Evolutionary conservation across 2,888 invertebrate genomes (phyloP), one percentile per base, ranked within the genome.

Genomic region (Orgyia antiqua): DNA sequence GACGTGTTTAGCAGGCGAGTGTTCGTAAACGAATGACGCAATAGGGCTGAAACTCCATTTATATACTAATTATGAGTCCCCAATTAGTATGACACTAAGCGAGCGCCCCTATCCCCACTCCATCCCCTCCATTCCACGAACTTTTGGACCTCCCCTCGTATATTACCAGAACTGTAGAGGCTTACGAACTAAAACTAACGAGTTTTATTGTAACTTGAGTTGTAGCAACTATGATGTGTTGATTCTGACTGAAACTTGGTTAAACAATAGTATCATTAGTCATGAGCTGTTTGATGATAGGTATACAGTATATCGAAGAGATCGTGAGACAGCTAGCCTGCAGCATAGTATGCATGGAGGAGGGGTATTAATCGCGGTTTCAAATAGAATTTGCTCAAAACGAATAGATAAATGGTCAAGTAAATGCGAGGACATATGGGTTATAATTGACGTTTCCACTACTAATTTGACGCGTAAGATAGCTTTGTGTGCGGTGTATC

Each of bases 81-180:
- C n/a, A n/a, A n/a, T n/a, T n/a, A n/a, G n/a, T n/a, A n/a, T n/a
- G n/a, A n/a, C n/a, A n/a, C n/a, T n/a, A n/a, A n/a, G n/a, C n/a
- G n/a, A n/a, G n/a, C n/a, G n/a, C n/a, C n/a, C n/a, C n/a, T n/a
- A n/a, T n/a, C n/a, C n/a, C n/a, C n/a, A n/a, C n/a, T n/a, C n/a
- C n/a, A n/a, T n/a, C n/a, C n/a, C n/a, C n/a, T n/a, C n/a, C n/a
- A n/a, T n/a, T n/a, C n/a, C n/a, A n/a, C n/a, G n/a, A n/a, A n/a
- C n/a, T n/a, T n/a, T n/a, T n/a, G n/a, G n/a, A n/a, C n/a, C n/a
- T n/a, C n/a, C n/a, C n/a, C n/a, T n/a, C n/a, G n/a, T 39, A 8
- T 31, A 37, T 13, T 41, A 37, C 4, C 41, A 41, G 21, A 41
- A 41, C 13, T 29, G 31, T 27, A 19, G 36, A 23, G 41, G 41